Base-by-base conservation (phyloP, 2,888 invertebrate species). In the Meganola albula region DNA sequence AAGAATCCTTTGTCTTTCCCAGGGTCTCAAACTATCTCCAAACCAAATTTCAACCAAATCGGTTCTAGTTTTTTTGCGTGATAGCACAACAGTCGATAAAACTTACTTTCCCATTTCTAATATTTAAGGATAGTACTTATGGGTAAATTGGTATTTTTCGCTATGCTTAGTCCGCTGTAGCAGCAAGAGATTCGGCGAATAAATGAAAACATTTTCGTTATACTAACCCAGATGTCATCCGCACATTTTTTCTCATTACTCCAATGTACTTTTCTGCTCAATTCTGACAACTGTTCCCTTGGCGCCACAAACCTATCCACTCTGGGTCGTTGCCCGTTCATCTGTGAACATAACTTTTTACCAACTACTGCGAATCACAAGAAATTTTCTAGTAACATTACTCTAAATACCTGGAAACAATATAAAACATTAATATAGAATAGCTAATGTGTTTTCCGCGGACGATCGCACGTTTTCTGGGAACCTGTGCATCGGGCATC, bases 301-400 rank as follows among this genome's bases (percentile, higher is more conserved):
- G 74, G 63, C 9, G 64, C 48, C 42, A 84, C 66, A 58, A 84
- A 84, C 42, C 84, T 62, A 52, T 84, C 84, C 11, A 66, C 51
- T n/a, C 72, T 60, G 29, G 64, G 56, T 32, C 65, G 59, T 31
- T 70, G 71, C 6, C 49, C 53, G 48, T 69, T 70, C 40, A 53
- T 48, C 83, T 83, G 72, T 38, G 69, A 50, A 41, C 8, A 29
- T 16, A 27, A 11, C 43, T 58, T 59, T 59, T 55, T 44, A 40
- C 16, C 33, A 48, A 46, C 42, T 65, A 62, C 58, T 48, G 46
- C 40, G 62, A 62, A 63, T 55, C 49, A 41, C 39, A 48, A 55
- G 55, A 49, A 53, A 51, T 58, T 58, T 65, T 61, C 65, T 40
- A 35, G 48, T 55, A 58, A 61, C 41, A 52, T 47, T 44, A 37